phyloP scores from a whole-genome alignment of 2,113 vertebrate species.

The Camelus dromedarius region DNA sequence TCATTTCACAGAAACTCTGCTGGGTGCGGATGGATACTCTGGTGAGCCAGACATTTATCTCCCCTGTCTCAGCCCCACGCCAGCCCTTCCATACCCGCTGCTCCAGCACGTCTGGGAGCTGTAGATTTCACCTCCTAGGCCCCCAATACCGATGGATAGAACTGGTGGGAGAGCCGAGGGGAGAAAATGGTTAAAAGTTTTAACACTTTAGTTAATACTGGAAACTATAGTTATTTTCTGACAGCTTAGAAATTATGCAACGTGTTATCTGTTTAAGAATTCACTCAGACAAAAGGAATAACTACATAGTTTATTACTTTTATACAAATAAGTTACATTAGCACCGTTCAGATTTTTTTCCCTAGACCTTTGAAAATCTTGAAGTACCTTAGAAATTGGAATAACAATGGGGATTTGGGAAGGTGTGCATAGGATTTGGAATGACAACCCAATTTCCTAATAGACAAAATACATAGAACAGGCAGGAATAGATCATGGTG shows the following conservation, averaged over 20 bases:
- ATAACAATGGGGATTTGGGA: not conserved
- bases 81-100: not conserved
- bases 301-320: not conserved
- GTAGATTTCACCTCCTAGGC: not conserved
- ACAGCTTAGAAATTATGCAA: not conserved
- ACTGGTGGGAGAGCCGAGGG: not conserved
- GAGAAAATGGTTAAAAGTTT: not conserved
- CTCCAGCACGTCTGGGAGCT: not conserved
- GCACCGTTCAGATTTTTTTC: not conserved
- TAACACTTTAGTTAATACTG: not conserved
- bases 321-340: not conserved
- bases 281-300: not conserved
- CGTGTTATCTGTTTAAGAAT: not conserved
- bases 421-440: not conserved
- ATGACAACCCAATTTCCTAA: not conserved
- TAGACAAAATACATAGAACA: not conserved
- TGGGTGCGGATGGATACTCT: not conserved
- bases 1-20: not conserved
- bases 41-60: not conserved
- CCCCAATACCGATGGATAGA: not conserved
- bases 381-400: not conserved
- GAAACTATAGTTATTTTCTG: constrained; percentile 21
- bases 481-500: not conserved
- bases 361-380: not conserved
- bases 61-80: not conserved